Conservation (phyloP, 2,113 vertebrate genomes). For the Cynoglossus semilaevis region DNA sequence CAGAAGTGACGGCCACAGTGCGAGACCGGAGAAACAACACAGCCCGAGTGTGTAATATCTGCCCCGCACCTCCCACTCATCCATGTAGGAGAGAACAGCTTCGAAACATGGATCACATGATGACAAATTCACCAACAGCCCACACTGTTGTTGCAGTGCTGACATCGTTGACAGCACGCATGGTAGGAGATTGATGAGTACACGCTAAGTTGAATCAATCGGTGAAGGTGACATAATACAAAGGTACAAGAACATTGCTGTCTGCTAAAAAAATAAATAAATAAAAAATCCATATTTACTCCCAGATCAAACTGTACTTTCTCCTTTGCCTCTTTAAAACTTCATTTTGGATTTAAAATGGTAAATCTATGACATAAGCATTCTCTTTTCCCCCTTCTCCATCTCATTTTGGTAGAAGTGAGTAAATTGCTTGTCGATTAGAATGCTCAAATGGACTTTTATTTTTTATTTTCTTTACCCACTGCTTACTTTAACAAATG, state of each 20-base stretch:
- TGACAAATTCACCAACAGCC: conserved; percentile 46
- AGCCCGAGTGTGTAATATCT: conserved; percentile 45
- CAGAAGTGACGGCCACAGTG: conserved; percentile 27
- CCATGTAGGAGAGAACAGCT: conserved; percentile 40
- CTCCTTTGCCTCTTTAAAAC: too few species aligned
- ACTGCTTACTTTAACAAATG: too few species aligned
- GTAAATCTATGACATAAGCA: too few species aligned
- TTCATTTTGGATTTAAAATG: too few species aligned
- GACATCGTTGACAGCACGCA: conserved; percentile 17
- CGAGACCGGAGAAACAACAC: conserved; percentile 3
- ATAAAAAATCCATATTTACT: too few species aligned
- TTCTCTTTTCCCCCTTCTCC: too few species aligned
- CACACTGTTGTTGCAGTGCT: conserved; percentile 28
- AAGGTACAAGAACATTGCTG: not conserved
- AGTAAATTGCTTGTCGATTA: too few species aligned
- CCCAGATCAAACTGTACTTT: too few species aligned
- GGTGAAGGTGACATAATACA: conserved; percentile 12
- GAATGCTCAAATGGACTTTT: too few species aligned
- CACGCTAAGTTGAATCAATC: conserved; percentile 8
- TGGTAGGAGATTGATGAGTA: conserved; percentile 30
- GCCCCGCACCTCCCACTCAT: conserved; percentile 37
- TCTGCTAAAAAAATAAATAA: not conserved
- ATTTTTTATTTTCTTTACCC: too few species aligned
- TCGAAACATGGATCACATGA: conserved; percentile 42
- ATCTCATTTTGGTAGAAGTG: too few species aligned